phyloP scores from a whole-genome alignment of 2,888 invertebrate genomes.

The Chrysotoxum bicinctum region DNA sequence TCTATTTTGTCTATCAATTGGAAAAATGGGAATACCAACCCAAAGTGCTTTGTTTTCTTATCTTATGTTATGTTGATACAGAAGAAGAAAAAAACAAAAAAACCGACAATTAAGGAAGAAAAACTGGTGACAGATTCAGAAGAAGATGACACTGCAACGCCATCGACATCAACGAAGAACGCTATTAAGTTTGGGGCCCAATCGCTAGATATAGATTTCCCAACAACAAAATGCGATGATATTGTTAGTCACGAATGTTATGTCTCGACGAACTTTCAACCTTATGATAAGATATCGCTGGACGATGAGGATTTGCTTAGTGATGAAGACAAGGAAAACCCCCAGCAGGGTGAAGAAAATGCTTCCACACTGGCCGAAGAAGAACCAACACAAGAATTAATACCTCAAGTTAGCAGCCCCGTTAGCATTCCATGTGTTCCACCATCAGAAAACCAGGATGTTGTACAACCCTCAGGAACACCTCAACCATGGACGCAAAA shows the following conservation, averaged over 20 bases:
- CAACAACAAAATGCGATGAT: constrained; percentile 69
- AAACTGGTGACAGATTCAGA: constrained; percentile 57
- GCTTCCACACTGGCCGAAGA: not conserved
- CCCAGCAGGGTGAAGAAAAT: not conserved
- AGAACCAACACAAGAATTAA: constrained; percentile 28
- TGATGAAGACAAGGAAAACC: constrained; percentile 64
- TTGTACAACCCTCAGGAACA: constrained; percentile 25
- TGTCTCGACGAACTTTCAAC: constrained; percentile 69
- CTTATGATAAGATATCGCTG: constrained; percentile 50
- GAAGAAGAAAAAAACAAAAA: constrained; percentile 76
- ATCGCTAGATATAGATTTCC: constrained; percentile 63
- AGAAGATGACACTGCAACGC: constrained; percentile 49
- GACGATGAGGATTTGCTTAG: constrained; percentile 44
- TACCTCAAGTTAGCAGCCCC: not conserved
- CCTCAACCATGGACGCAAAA: constrained; percentile 71
- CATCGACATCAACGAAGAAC: constrained; percentile 36
- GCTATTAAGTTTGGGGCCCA: not conserved
- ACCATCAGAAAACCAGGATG: not conserved
- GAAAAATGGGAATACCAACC: not conserved
- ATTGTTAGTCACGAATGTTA: constrained; percentile 72
- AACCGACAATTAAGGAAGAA: constrained; percentile 43
- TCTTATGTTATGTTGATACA: constrained; percentile 73
- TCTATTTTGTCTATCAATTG: not conserved
- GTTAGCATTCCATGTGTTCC: constrained; percentile 12
- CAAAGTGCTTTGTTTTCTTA: constrained; percentile 33